Evolutionary conservation across 2,888 invertebrate species (phyloP).

Genomic region (Lordiphosa fenestrarum): DNA sequence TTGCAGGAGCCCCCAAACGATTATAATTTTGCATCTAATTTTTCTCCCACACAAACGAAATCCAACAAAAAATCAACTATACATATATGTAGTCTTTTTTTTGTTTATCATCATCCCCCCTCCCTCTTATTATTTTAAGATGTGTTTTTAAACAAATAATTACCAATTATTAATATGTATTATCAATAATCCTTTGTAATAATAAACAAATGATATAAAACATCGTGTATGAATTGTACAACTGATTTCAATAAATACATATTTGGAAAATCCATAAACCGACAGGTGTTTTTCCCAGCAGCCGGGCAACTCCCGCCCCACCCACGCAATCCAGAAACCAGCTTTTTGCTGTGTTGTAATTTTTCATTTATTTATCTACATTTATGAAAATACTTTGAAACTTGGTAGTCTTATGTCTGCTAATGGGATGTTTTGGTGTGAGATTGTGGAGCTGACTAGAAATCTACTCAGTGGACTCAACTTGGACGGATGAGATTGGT

Average conservation of each 20-base stretch:
- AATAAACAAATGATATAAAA: conserved; percentile 67
- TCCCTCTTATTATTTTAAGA: conserved; percentile 50
- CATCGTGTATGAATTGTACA: conserved; percentile 56
- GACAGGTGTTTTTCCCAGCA: not conserved
- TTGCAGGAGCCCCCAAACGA: no score
- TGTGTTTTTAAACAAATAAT: conserved; percentile 56
- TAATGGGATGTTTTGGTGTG: conserved; percentile 46
- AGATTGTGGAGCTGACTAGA: conserved; percentile 3
- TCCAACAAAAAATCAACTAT: conserved; percentile 1
- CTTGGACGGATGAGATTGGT: conserved; percentile 55
- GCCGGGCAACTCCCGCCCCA: no score
- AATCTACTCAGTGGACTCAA: conserved; percentile 44
- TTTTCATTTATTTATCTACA: conserved; percentile 35
- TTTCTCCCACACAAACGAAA: conserved; percentile 12
- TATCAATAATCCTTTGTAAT: conserved; percentile 73
- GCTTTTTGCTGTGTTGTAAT: conserved; percentile 7
- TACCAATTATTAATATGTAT: conserved; percentile 74
- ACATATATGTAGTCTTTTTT: conserved; percentile 27
- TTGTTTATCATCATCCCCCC: conserved; percentile 36
- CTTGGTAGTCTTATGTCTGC: conserved; percentile 31
- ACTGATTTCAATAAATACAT: conserved; percentile 69
- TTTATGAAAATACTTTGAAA: conserved; percentile 54
- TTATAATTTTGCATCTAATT: conserved; percentile 8
- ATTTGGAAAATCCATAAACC: conserved; percentile 53
- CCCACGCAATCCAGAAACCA: no score